Conservation (phyloP, 2,888 invertebrate species). For the Platycheirus albimanus region DNA sequence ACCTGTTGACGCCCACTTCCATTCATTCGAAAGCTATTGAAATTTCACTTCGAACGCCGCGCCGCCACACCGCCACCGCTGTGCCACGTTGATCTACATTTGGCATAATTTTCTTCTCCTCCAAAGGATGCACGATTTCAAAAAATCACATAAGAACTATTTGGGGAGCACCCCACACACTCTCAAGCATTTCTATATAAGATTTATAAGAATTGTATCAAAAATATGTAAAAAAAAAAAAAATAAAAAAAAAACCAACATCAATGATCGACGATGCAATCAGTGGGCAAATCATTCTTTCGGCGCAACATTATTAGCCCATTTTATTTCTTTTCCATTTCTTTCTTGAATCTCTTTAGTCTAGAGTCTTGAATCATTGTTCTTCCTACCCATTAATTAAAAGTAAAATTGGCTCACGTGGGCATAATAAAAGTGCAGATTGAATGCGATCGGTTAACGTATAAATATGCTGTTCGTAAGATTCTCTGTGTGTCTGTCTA, state of each 20-base stretch:
- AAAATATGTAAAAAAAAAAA: slow-evolving; percentile 34
- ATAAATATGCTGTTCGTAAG: not conserved
- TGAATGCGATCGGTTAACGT: slow-evolving; percentile 39
- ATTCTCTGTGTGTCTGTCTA: slow-evolving; percentile 40
- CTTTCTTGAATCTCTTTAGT: no score
- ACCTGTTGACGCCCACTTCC: slow-evolving; percentile 72
- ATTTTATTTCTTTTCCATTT: slow-evolving; percentile 48
- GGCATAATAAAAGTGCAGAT: slow-evolving; percentile 42
- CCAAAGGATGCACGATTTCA: slow-evolving; percentile 67
- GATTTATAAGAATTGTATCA: no score
- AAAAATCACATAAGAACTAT: slow-evolving; percentile 55
- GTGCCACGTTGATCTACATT: slow-evolving; percentile 50
- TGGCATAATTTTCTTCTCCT: slow-evolving; percentile 42
- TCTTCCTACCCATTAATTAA: slow-evolving; percentile 74
- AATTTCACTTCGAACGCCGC: slow-evolving; percentile 55
- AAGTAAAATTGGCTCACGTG: slow-evolving; percentile 67
- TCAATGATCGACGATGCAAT: slow-evolving; percentile 62
- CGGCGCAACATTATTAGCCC: slow-evolving; percentile 59
- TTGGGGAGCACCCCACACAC: slow-evolving; percentile 54
- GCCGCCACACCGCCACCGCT: no score
- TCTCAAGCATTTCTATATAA: no score
- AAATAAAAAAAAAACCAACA: slow-evolving; percentile 33
- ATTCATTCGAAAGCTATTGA: slow-evolving; percentile 68
- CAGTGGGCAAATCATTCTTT: slow-evolving; percentile 48
- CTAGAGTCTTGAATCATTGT: slow-evolving; percentile 56